phyloP scores from a whole-genome alignment of 2,888 invertebrate species.

The Machimus atricapillus region DNA sequence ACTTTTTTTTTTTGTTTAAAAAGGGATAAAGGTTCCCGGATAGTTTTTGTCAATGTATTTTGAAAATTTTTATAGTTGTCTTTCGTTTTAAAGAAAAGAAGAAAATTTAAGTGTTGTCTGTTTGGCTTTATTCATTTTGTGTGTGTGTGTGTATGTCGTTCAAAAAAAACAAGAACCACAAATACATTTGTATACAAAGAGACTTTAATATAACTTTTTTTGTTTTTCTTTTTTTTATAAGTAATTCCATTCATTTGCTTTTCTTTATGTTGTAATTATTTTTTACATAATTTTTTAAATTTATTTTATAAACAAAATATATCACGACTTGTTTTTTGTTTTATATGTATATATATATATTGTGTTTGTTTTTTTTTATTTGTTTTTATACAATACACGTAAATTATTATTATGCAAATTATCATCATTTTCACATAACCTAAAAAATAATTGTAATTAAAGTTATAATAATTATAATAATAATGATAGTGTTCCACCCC shows the following conservation, averaged over 20 bases:
- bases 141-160: not conserved
- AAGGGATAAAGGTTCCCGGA: not conserved
- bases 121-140: not conserved
- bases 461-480: not conserved
- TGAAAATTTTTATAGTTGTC: not conserved
- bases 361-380: not conserved
- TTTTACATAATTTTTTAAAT: not conserved
- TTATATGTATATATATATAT: not conserved
- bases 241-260: not conserved
- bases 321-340: not conserved
- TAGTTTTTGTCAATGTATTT: too few relatives aligned
- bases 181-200: not conserved
- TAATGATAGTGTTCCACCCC: not conserved
- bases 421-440: not conserved
- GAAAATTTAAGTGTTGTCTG: not conserved
- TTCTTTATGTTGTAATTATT: not conserved
- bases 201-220: not conserved
- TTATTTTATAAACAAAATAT: not conserved
- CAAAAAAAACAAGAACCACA: not conserved
- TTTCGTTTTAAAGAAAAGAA: not conserved
- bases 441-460: not conserved
- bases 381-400: not conserved
- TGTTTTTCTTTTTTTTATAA: not conserved
- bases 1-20: not conserved
- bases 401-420: not conserved